Evolutionary conservation across 2,797 vertebrate genomes (phyloP), one percentile per base, ranked within the genome.

Genomic region (Dryobates pubescens): DNA sequence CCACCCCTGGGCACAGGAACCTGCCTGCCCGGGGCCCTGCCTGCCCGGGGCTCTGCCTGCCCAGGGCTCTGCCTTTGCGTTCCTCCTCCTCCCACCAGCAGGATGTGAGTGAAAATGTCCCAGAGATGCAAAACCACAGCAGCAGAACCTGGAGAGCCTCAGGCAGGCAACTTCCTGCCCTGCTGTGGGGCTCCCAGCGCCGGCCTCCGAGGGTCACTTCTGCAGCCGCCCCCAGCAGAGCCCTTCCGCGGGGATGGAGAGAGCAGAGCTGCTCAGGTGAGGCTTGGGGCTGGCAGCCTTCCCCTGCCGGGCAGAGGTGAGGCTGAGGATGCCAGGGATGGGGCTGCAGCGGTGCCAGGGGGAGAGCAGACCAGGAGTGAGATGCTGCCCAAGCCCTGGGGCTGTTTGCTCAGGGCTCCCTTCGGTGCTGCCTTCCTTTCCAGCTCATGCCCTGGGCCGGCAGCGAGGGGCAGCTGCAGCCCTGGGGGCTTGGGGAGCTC

Each of bases 101-200:
- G 59, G 22, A 2, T 17, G n/a, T 13, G 6, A 6, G 8, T 2
- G 6, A 10, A 4, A 2, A 3, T 0, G 0, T 11, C 4, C 1
- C 3, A 1, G 3, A 13, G 58, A 9, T 24, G 15, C 17, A 7
- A 10, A 30, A 13, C 7, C 0, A 0, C 1, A 3, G 53, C 57
- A n/a, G 58, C 6, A 41, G 38, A 22, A 22, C 45, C 23, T 26
- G 32, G n/a, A 27, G 53, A 56, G 18, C 13, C 24, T 34, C 13
- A 2, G 41, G 5, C 5, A 14, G 2, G 3, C 53, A 47, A 7
- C 14, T 11, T 4, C 65, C 43, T 7, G 17, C 0, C 2, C 5
- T 4, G 61, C 13, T 1, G 6, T 22, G 53, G 36, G 6, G 20
- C 12, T 53, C 7, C 78, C 62, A 32, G 30, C 30, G 4, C 3